Conservation (phyloP, 2,797 vertebrate species). For the Danio choprae region DNA sequence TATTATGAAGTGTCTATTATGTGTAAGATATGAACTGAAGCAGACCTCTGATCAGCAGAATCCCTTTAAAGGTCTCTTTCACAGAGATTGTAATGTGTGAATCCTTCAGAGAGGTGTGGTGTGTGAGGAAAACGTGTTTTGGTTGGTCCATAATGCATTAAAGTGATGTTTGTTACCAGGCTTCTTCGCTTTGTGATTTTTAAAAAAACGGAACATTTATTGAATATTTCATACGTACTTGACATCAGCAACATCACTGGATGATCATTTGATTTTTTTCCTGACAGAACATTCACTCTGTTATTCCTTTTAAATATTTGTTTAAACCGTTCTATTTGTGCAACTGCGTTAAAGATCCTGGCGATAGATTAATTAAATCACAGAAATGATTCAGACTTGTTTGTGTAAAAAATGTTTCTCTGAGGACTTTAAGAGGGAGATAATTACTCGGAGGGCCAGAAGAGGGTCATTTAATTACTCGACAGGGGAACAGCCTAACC, state of each 20-base stretch:
- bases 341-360: not conserved
- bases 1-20: not conserved
- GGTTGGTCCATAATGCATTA: constrained; percentile 23
- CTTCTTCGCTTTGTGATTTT: constrained; percentile 1
- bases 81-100: constrained; percentile 32
- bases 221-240: not conserved
- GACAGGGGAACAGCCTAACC: constrained; percentile 48
- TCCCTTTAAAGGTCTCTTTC: constrained; percentile 46
- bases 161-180: constrained; percentile 28
- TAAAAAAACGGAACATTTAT: not conserved
- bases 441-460: constrained; percentile 16
- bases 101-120: constrained; percentile 21
- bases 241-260: not conserved
- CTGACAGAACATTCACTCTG: not conserved
- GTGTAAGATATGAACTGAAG: constrained; percentile 1
- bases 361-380: constrained; percentile 30
- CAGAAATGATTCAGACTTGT: constrained; percentile 27
- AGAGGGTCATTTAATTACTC: constrained; percentile 46
- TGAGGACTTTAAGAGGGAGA: constrained; percentile 20
- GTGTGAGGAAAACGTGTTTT: constrained; percentile 5
- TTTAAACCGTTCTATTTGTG: constrained; percentile 6
- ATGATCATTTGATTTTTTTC: not conserved
- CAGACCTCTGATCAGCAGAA: constrained; percentile 20
- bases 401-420: constrained; percentile 44
- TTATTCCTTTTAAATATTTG: not conserved